These are phyloP conservation scores for Palythoa grandiflora DNA, from an alignment of 92 coral and sea anemone species.

Conservation along the genomic window DNA sequence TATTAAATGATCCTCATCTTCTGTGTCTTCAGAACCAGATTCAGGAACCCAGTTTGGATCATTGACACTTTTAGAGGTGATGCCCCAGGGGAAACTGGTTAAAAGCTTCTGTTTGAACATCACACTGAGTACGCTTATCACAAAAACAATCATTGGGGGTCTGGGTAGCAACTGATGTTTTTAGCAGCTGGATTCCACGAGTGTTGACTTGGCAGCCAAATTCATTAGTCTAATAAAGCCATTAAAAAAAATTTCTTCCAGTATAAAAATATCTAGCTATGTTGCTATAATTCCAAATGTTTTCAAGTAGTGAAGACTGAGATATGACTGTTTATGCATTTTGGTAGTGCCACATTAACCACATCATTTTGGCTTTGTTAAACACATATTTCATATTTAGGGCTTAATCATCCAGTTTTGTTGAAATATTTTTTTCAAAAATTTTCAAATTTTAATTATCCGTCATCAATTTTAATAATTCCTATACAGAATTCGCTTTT, in stretches of 20 bases:
- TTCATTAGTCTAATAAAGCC: conserved; percentile 5
- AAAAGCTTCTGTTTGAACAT: not conserved
- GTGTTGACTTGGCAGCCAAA: conserved; percentile 22
- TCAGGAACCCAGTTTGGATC: not conserved
- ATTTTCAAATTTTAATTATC: not conserved
- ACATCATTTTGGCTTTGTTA: not conserved
- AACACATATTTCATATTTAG: not conserved
- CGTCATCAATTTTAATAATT: not conserved
- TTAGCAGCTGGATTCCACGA: conserved; percentile 8
- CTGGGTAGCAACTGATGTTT: conserved; percentile 16
- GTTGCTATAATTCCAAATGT: not conserved
- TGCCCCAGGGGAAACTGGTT: not conserved
- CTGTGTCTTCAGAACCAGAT: not conserved
- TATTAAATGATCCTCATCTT: not conserved
- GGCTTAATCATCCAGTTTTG: not conserved
- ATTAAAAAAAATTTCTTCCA: not conserved
- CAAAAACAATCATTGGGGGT: not conserved
- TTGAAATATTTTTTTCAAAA: not conserved
- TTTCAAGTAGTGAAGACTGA: not conserved
- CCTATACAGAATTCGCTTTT: no score
- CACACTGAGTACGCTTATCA: not conserved
- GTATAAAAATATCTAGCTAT: not conserved
- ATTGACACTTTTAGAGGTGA: not conserved
- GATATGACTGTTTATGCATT: not conserved
- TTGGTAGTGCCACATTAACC: not conserved